Conservation (phyloP, 2,113 vertebrate genomes). For the Beaufortia kweichowensis region DNA sequence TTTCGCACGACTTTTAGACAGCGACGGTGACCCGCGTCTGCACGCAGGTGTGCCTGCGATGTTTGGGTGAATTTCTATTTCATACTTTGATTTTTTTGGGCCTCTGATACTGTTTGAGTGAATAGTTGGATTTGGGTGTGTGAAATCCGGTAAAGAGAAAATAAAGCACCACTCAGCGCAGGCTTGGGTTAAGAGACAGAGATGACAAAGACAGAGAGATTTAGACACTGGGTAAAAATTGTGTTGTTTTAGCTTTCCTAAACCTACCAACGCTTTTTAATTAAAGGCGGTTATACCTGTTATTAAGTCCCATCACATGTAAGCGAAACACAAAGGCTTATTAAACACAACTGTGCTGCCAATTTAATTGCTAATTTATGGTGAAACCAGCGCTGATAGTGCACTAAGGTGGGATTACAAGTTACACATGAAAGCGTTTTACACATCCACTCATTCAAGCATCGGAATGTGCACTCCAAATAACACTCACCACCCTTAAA, state of each 20-base stretch:
- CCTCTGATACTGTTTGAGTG: constrained; percentile 19
- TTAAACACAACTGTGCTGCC: neutral
- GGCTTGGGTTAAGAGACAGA: neutral
- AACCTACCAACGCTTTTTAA: constrained; percentile 21
- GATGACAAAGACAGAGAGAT: neutral
- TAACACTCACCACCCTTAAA: neutral
- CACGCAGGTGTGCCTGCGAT: neutral
- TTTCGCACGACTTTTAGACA: constrained; percentile 51
- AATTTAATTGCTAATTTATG: constrained; percentile 22
- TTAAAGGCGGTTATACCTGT: constrained; percentile 5
- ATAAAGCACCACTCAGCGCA: neutral
- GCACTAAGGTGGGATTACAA: constrained; percentile 12
- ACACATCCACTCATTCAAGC: constrained; percentile 1
- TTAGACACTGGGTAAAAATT: constrained; percentile 11
- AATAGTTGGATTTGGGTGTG: constrained; percentile 26
- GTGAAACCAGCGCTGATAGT: constrained; percentile 2
- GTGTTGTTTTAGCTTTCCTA: neutral
- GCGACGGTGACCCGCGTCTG: constrained; percentile 22
- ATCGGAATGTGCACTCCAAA: neutral
- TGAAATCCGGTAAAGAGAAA: neutral
- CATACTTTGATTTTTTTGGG: neutral
- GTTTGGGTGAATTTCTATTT: constrained; percentile 22
- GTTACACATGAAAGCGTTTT: constrained; percentile 24
- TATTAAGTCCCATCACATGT: constrained; percentile 2
- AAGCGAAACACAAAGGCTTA: constrained; percentile 5